phyloP scores from a whole-genome alignment of 2,113 vertebrate species.

The Mungos mungo region DNA sequence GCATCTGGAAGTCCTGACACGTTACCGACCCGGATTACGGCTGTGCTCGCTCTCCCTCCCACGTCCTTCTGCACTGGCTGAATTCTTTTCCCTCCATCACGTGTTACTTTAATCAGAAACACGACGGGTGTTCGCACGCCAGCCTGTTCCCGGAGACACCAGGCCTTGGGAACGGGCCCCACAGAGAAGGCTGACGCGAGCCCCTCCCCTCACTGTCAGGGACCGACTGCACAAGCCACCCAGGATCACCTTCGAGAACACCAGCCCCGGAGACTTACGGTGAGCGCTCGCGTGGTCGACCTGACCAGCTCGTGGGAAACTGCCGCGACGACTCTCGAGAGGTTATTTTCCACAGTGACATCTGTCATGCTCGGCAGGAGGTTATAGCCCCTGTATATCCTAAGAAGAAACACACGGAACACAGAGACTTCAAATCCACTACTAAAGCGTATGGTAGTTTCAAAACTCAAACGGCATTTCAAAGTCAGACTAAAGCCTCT shows the following conservation, averaged over 20 bases:
- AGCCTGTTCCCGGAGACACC: not conserved
- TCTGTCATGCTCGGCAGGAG: constrained; percentile 90
- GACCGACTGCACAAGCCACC: accelerated
- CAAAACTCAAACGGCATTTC: not conserved
- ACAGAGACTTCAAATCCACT: not conserved
- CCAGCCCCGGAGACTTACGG: constrained; percentile 83
- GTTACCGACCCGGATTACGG: not conserved
- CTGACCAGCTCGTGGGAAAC: constrained; percentile 92
- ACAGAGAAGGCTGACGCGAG: accelerated
- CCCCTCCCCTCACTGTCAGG: no score
- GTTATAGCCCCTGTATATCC: constrained; percentile 95
- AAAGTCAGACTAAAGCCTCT: not conserved
- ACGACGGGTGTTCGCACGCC: not conserved
- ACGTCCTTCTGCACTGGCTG: not conserved
- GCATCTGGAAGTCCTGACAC: not conserved
- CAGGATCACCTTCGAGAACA: accelerated
- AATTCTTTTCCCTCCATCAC: not conserved
- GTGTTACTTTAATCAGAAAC: not conserved
- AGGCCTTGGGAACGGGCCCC: not conserved
- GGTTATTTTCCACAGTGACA: constrained; percentile 95
- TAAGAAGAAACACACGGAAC: constrained; percentile 71
- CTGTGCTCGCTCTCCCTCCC: not conserved
- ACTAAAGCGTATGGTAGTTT: not conserved
- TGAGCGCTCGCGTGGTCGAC: constrained; percentile 94
- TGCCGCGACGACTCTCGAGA: constrained; percentile 93